A percentile compares a stretch with the other conserved stretches of the same genome.
These are phyloP conservation scores for Corythornis madagascariensis DNA, from an alignment of 2,113 vertebrate genomes.

Conservation along the genomic window DNA sequence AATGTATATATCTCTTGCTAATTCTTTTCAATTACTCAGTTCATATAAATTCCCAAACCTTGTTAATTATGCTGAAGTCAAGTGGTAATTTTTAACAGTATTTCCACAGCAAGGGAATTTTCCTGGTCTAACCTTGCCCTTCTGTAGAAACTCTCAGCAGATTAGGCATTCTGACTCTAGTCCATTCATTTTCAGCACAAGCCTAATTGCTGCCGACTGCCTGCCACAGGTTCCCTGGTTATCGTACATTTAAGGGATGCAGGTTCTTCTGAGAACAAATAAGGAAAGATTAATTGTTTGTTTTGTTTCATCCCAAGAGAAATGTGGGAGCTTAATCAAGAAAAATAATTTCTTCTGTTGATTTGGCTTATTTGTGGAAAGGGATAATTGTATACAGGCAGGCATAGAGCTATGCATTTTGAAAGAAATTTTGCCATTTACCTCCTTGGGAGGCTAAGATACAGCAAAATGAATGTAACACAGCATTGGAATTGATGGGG, in stretches of 20 bases:
- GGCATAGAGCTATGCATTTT: conserved; percentile 68
- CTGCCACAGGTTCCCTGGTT: conserved; percentile 84
- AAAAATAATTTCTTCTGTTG: conserved; percentile 97
- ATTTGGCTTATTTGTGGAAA: conserved; percentile 85
- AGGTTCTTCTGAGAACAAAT: conserved; percentile 84
- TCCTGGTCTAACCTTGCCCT: conserved; percentile 81
- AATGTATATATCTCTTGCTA: conserved; percentile 88
- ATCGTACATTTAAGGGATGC: conserved; percentile 76
- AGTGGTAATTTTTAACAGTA: conserved; percentile 79
- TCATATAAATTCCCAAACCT: conserved; percentile 87
- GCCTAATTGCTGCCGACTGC: conserved; percentile 88
- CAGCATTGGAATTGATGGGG: conserved; percentile 76
- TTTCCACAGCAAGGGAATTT: conserved; percentile 82
- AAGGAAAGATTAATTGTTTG: conserved; percentile 99
- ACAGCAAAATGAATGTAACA: conserved; percentile 74
- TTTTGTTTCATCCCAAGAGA: conserved; percentile 90
- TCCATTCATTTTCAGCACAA: conserved; percentile 86
- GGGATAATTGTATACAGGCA: conserved; percentile 78
- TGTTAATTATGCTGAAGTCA: conserved; percentile 89
- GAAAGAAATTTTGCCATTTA: conserved; percentile 76
- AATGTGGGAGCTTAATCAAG: conserved; percentile 95
- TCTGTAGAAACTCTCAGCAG: conserved; percentile 78
- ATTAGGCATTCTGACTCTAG: conserved; percentile 78
- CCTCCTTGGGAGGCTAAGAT: conserved; percentile 59
- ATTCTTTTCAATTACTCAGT: conserved; percentile 88